Percentiles rank a stretch among this genome's conserved stretches.
These are phyloP conservation scores for Callinectes sapidus DNA, from an alignment of 2,888 invertebrate genomes.

Conservation along the genomic window DNA sequence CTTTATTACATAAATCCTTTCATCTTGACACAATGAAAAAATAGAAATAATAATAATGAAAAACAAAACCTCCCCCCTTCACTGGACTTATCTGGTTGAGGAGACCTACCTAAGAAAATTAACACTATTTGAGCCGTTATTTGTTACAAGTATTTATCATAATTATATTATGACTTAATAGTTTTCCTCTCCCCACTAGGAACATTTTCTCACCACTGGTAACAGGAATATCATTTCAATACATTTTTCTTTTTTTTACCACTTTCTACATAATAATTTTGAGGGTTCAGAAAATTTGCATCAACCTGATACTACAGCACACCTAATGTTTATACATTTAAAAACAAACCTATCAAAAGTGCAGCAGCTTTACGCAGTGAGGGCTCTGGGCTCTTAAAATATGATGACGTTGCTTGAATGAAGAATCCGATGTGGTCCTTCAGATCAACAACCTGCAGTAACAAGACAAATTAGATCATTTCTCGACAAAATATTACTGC, in stretches of 20 bases:
- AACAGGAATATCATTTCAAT: not conserved
- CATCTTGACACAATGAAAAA: too few relatives aligned
- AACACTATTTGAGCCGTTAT: not conserved
- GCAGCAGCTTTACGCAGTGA: constrained; percentile 67
- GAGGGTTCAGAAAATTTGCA: not conserved
- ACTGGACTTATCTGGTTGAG: not conserved
- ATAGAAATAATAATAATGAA: not conserved
- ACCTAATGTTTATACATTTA: not conserved
- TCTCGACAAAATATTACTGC: not conserved
- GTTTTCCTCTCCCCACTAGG: not conserved
- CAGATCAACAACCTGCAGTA: constrained; percentile 61
- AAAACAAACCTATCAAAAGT: constrained; percentile 62
- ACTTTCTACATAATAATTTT: not conserved
- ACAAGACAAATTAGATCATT: not conserved
- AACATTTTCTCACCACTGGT: not conserved
- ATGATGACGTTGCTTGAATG: constrained; percentile 68
- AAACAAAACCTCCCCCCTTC: not conserved
- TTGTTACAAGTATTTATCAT: not conserved
- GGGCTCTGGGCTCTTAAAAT: constrained; percentile 69
- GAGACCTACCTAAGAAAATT: not conserved
- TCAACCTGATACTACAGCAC: not conserved
- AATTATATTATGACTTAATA: not conserved
- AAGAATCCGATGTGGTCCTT: constrained; percentile 69
- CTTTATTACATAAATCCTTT: too few relatives aligned
- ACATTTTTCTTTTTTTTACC: not conserved